Evolutionary conservation across 2,888 invertebrate genomes (phyloP), one percentile per base, ranked within the genome.

Genomic region (Phragmatobia fuliginosa): DNA sequence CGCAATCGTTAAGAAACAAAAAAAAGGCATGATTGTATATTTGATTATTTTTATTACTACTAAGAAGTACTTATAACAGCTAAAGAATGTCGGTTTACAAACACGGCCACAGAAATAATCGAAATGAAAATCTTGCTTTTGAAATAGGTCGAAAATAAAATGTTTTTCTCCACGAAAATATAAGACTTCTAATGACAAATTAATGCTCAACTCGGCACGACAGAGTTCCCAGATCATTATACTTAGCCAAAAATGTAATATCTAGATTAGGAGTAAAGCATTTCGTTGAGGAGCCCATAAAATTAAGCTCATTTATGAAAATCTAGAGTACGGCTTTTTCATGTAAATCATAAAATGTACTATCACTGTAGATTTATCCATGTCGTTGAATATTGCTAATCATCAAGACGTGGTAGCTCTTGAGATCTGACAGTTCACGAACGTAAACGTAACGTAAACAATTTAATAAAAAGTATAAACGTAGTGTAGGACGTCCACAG

Each of bases 191-290:
- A 38, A 45, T 31, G 28, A 45, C 38, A 59, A 31, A 14, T 59
- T 41, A 61, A 28, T 49, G 18, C 21, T 56, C 32, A 49, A 21
- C 25, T 62, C 52, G n/a, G 8, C 11, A 32, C 18, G n/a, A 49
- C 58, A 52, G 38, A 63, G 59, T 62, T 25, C 56, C 62, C 28
- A 65, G 62, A 69, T 66, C 52, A 36, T 63, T 67, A 68, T 56
- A 41, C 67, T 74, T 63, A 71, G 59, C 32, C 28, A 62, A 60
- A 72, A 79, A 41, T 52, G n/a, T 71, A 63, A 66, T 73, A 56
- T 67, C 67, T 63, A 25, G 59, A 28, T 38, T 32, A 64, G 52
- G 7, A 11, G 38, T 67, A 45, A 64, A 79, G 67, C 72, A 66
- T 59, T 61, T 60, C 69, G 68, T 73, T 67, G 36, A n/a, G 36